Evolutionary conservation across 1,140 invertebrate genomes (phyloP), one percentile per base, ranked within the genome.

Genomic region (Chrysomallon squamiferum): DNA sequence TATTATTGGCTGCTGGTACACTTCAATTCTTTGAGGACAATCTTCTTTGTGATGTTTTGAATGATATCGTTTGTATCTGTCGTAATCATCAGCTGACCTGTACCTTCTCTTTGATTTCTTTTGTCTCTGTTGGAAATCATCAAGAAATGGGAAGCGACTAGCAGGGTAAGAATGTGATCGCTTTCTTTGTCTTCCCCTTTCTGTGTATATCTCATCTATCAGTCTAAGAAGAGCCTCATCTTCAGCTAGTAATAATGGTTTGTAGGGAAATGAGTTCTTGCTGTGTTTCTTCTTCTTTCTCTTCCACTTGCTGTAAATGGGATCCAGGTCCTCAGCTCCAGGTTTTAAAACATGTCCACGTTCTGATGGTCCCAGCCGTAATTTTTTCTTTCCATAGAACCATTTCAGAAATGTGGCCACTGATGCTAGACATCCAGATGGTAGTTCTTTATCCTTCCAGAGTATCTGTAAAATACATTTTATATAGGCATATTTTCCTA

Each of bases 401-500:
- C 80, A 82, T 62, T 78, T 73, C 18, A 80, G 66, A 20, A 80
- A 75, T 9, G 73, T 82, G 35, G 73, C 69, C 29, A 82, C 50
- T 47, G 75, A 82, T 43, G 77, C 76, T 3, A 80, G 71, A n/a
- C 73, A 65, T 13, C 73, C 72, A 18, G 76, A 75, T n/a, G 80
- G 73, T 30, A 82, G 65, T 32, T 75, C 70, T 45, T 62, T 69
- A 5, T 71, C 68, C 25, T 73, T 69, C 75, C 75, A 75, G 2
- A 82, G 63, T 9, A 61, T 69, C 9, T 38, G 35, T 15, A 38
- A 38, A 5, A 38, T 38, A n/a, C n/a, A n/a, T n/a, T n/a, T n/a
- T n/a, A n/a, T n/a, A n/a, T n/a, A n/a, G n/a, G n/a, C n/a, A n/a
- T n/a, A n/a, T n/a, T n/a, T n/a, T n/a, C n/a, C n/a, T n/a, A n/a